Evolutionary conservation across 2,797 vertebrate species (phyloP).

Genomic region (Myotis myotis): DNA sequence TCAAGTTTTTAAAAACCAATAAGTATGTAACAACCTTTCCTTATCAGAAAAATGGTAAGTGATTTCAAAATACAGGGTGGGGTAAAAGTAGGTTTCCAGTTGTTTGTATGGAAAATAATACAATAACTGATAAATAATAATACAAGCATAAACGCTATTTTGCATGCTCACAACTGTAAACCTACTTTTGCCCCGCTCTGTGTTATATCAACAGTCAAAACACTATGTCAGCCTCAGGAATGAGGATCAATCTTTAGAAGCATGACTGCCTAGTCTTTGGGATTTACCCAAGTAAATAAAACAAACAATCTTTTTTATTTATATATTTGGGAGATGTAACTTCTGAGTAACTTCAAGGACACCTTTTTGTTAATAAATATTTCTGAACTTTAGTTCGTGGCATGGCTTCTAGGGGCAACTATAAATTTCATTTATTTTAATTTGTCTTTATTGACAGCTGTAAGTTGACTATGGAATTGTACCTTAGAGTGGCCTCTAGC

Average conservation of each 20-base stretch:
- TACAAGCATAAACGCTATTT: neutral
- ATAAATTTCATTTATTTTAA: too few relatives aligned
- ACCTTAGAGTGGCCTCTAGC: neutral
- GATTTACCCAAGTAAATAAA: neutral
- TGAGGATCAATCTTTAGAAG: neutral
- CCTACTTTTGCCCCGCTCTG: neutral
- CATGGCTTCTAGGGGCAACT: constrained; percentile 51
- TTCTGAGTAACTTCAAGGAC: neutral
- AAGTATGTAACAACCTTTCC: neutral
- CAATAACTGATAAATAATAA: neutral
- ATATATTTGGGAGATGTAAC: neutral
- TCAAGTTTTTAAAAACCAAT: neutral
- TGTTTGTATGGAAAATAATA: neutral
- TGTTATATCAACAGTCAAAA: neutral
- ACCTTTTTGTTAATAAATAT: constrained; percentile 30
- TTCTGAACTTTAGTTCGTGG: constrained; percentile 58
- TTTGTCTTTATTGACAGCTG: too few relatives aligned
- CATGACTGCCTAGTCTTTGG: neutral
- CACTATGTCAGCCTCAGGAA: neutral
- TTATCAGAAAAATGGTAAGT: neutral
- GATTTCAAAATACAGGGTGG: neutral
- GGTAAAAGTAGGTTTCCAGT: neutral
- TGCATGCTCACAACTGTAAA: neutral
- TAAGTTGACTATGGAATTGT: constrained; percentile 45
- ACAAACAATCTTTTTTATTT: neutral